Evolutionary conservation across 1,140 invertebrate species (phyloP).

Genomic region (Cephus cinctus): DNA sequence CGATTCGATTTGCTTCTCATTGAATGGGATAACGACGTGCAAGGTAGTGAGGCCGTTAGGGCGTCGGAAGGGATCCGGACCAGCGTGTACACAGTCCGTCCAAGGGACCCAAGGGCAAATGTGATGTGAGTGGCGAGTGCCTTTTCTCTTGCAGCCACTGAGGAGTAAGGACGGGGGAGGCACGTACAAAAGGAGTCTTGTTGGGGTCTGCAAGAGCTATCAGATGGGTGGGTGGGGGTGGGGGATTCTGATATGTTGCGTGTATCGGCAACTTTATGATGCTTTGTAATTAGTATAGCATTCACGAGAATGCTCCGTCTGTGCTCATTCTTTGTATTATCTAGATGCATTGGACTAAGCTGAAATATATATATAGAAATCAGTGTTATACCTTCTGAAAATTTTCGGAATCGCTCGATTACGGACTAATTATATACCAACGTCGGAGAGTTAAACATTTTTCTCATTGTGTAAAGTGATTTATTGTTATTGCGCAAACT

Average conservation of each 20-base stretch:
- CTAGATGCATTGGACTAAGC: no score
- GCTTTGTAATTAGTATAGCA: conserved; percentile 42
- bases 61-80: conserved; percentile 10
- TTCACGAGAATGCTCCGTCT: no score
- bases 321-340: no score
- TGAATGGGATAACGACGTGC: conserved; percentile 15
- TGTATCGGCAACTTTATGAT: no score
- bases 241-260: no score
- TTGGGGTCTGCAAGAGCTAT: conserved; percentile 32
- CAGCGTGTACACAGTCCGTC: conserved; percentile 14
- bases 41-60: neutral
- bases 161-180: conserved; percentile 34
- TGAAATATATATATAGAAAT: no score
- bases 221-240: conserved; percentile 19
- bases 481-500: no score
- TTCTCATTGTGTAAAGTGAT: no score
- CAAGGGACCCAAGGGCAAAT: neutral
- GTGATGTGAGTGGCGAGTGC: conserved; percentile 27
- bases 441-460: no score
- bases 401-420: no score
- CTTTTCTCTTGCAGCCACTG: conserved; percentile 39
- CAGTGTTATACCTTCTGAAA: no score
- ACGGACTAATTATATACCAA: no score
- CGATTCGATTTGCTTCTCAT: conserved; percentile 9
- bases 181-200: conserved; percentile 37